A percentile compares a stretch with the other conserved stretches of the same genome.
Conservation (phyloP, 2,797 vertebrate species). For the Delichon dasypus region DNA sequence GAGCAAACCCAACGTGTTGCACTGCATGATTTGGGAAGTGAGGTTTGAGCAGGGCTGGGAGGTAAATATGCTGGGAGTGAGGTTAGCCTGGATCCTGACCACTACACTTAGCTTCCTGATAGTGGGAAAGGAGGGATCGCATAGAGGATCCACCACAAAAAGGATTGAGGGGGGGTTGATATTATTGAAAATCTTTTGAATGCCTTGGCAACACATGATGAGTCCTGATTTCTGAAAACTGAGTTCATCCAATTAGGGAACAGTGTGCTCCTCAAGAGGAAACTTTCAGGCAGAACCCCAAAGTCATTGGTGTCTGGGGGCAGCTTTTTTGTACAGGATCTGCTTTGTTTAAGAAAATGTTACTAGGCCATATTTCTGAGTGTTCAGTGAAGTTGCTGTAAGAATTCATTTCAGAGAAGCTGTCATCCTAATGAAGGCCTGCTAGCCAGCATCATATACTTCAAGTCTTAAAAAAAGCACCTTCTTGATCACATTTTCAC, state of each 20-base stretch:
- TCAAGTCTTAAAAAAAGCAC: neutral
- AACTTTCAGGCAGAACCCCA: neutral
- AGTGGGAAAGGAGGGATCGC: neutral
- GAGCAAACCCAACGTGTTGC: neutral
- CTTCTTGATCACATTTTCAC: neutral
- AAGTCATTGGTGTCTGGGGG: neutral
- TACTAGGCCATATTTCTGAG: neutral
- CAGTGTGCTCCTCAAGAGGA: neutral
- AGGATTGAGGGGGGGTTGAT: neutral
- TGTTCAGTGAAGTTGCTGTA: neutral
- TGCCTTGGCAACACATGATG: neutral
- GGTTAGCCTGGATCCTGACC: neutral
- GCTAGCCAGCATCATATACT: neutral
- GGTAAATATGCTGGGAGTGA: accelerated
- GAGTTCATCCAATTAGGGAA: neutral
- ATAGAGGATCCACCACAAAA: neutral
- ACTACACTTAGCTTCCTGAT: neutral
- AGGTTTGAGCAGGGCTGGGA: neutral
- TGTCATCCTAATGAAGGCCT: neutral
- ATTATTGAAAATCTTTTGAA: neutral
- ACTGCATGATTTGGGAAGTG: neutral
- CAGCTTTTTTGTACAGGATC: neutral
- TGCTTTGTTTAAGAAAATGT: neutral
- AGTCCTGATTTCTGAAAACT: neutral
- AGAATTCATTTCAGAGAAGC: neutral